Evolutionary conservation across 2,888 invertebrate species (phyloP), one percentile per base, ranked within the genome.

Genomic region (Synanthedon vespiformis): DNA sequence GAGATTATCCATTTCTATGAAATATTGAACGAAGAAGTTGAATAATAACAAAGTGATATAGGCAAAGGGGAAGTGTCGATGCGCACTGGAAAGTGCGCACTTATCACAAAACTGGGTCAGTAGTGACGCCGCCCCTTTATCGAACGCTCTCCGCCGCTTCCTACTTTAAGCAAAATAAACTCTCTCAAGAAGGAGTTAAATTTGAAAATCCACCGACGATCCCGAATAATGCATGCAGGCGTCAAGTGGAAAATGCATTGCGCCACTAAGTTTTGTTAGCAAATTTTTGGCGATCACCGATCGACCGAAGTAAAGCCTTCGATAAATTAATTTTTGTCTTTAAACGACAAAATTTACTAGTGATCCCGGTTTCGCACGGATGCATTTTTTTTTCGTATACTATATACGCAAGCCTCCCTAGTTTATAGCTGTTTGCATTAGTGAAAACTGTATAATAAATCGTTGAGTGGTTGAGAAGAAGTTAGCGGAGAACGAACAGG

Each of bases 71-170:
- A 77, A 78, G 78, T 80, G 72, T 76, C 61, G 62, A 69, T 86
- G 87, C 87, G 86, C 86, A 80, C 77, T 76, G 72, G 67, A 77
- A 80, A 83, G 74, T 77, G 88, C 88, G 87, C 87, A 86, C 78
- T 82, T 78, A 74, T 78, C 75, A 72, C 71, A 68, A 74, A 87
- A 86, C 77, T 88, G 72, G 88, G 88, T 88, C 86, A 87, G 85
- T 87, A 87, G 88, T 83, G 63, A 74, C 77, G 64, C 81, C 87
- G 83, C 87, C 88, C 82, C 77, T 84, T 83, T 88, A 88, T 88
- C 75, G 88, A 88, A 77, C 86, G 75, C 63, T 68, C 59, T 65
- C 65, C 61, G 63, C 60, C 58, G 57, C 62, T 58, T 63, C 59
- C 59, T 63, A 65, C 70, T 70, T 18, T 63, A 60, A 62, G 72